Base-by-base conservation (phyloP, 1,140 invertebrate genomes). In the Adelges cooleyi region DNA sequence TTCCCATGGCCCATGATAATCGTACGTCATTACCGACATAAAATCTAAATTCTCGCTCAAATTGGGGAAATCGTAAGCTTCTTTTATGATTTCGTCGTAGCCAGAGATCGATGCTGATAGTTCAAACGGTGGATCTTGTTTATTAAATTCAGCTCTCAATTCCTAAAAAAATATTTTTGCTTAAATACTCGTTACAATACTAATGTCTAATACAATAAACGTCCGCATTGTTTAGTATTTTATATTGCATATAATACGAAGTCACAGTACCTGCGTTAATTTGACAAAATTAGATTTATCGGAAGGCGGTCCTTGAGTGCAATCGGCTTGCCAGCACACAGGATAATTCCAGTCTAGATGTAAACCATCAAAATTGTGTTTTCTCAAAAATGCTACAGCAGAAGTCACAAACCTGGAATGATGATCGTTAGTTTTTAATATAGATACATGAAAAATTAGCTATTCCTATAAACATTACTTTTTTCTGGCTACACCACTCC, bases 311-410 rank as follows among this genome's bases (percentile, higher is more conserved):
- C 90, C 90, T 67, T 84, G 86, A 17, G 82, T 83, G 72, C 90
- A 95, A 71, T 92, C 85, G 70, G 86, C 90, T 69, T 93, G 89
- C 90, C 90, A 92, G 69, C 91, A 95, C 48, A 86, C 85, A 0
- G 90, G 91, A 73, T 92, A 94, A 72, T 91, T 90, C 91, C 91
- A 95, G 69, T 93, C 90, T 3, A 94, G 70, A 67, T 91, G 89
- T 0, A 95, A 72, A 17, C 91, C 91, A 66, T 85, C 79, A 71
- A 95, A 93, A 29, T 84, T 82, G 68, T 90, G 78, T 56, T 81
- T 79, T 13, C 81, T 78, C 6, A 95, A 71, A 70, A 89, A 91
- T 15, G 80, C 77, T 0, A 87, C 77, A 1, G 81, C 76, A 29
- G 82, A 81, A 0, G 82, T 75, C 2, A 85, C 81, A 69, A 89